These are phyloP conservation scores for Aphelinus atriplicis DNA, from an alignment of 1,140 invertebrate genomes.

Conservation along the genomic window DNA sequence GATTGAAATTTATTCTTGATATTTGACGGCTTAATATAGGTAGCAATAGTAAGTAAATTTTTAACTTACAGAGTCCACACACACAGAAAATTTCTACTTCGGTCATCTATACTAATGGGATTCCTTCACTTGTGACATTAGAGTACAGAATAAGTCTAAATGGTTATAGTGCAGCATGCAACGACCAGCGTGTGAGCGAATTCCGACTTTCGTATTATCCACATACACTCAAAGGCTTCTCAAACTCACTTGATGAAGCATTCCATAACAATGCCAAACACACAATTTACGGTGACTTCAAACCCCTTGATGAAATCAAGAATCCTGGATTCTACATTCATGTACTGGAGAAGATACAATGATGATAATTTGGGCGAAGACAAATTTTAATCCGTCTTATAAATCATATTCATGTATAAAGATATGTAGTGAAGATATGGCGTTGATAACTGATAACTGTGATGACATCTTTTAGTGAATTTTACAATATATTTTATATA, in stretches of 20 bases:
- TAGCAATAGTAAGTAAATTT: conserved; percentile 14
- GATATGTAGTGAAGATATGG: not conserved
- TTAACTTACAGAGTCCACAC: conserved; percentile 76
- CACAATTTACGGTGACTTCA: conserved; percentile 83
- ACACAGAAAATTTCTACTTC: conserved; percentile 85
- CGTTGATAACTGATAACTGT: too few species aligned
- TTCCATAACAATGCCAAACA: conserved; percentile 76
- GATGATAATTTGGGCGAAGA: not conserved
- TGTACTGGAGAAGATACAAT: conserved; percentile 74
- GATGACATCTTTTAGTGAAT: too few species aligned
- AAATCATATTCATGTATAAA: not conserved
- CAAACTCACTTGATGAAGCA: conserved; percentile 74
- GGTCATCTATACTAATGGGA: conserved; percentile 78
- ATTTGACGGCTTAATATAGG: not conserved
- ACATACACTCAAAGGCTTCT: conserved; percentile 78
- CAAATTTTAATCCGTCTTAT: not conserved
- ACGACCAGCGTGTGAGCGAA: conserved; percentile 67
- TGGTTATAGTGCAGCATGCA: conserved; percentile 52
- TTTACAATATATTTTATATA: too few species aligned
- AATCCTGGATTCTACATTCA: conserved; percentile 87
- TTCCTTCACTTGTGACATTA: conserved; percentile 78
- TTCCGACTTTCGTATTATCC: conserved; percentile 90
- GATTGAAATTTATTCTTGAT: conserved; percentile 32
- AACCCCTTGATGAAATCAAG: conserved; percentile 71
- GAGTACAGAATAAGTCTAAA: conserved; percentile 79